A percentile compares a stretch with the other conserved stretches of the same genome.
Conservation (phyloP, 2,113 vertebrate species). For the Elaphurus davidianus region DNA sequence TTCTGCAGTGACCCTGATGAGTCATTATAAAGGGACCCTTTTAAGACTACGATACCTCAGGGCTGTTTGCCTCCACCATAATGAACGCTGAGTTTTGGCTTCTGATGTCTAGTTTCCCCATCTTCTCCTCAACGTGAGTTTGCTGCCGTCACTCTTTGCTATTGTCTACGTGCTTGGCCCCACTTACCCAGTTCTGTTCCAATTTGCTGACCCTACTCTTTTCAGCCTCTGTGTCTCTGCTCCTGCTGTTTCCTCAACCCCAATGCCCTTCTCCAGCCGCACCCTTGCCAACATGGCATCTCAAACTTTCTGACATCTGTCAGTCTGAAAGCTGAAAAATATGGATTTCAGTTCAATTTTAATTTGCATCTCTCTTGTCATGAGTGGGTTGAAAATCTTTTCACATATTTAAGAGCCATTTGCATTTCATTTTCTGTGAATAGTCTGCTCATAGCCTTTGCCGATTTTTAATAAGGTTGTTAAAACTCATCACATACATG, state of each 20-base stretch:
- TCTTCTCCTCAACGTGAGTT: neutral
- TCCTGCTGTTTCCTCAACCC: neutral
- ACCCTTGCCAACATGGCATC: neutral
- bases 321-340: neutral
- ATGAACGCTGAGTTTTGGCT: neutral
- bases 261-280: neutral
- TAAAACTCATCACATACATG: neutral
- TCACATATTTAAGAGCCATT: constrained; percentile 21
- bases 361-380: constrained; percentile 17
- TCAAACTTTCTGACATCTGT: neutral
- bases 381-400: constrained; percentile 4
- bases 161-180: neutral
- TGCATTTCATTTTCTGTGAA: constrained; percentile 41
- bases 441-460: constrained; percentile 11
- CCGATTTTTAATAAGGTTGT: constrained; percentile 18
- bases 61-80: neutral
- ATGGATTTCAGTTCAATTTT: neutral
- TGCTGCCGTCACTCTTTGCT: neutral
- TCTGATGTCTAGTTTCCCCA: neutral
- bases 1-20: neutral
- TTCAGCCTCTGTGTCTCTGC: neutral
- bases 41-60: too few relatives aligned
- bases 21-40: neutral
- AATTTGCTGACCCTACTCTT: neutral
- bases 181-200: neutral